A percentile compares a stretch with the other conserved stretches of the same genome.
Evolutionary conservation across 2,797 vertebrate species (phyloP).

Genomic region (Zalophus californianus): DNA sequence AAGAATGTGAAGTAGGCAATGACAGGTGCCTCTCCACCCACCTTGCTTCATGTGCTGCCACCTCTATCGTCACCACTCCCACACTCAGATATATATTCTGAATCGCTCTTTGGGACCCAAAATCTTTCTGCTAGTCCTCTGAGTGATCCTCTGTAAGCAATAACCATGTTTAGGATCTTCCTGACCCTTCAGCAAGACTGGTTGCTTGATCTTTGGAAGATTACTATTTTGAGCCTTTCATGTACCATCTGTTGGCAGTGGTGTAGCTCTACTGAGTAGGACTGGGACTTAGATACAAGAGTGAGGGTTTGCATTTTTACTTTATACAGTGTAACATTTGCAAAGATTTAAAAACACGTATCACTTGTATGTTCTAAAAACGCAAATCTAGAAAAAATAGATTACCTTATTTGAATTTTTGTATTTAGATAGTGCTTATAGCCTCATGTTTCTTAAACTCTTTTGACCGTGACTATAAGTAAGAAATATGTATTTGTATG

Average conservation of each 20-base stretch:
- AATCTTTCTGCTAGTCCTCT: neutral
- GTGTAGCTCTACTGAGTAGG: neutral
- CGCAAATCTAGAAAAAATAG: slow-evolving; percentile 15
- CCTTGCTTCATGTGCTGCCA: slow-evolving; percentile 52
- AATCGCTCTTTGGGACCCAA: neutral
- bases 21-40: slow-evolving; percentile 68
- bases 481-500: neutral
- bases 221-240: slow-evolving; percentile 32
- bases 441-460: slow-evolving; percentile 41
- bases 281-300: neutral
- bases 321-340: slow-evolving; percentile 28
- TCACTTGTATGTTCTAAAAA: slow-evolving; percentile 63
- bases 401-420: slow-evolving; percentile 45
- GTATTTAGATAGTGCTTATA: slow-evolving; percentile 37
- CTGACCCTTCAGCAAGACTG: neutral
- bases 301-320: neutral
- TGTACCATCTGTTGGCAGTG: slow-evolving; percentile 8
- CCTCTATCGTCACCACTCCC: neutral
- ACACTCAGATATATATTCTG: neutral
- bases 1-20: slow-evolving; percentile 58
- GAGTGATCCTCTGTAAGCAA: slow-evolving; percentile 8
- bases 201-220: slow-evolving; percentile 21
- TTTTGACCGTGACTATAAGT: slow-evolving; percentile 18
- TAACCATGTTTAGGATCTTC: slow-evolving; percentile 33
- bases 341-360: neutral